These are phyloP conservation scores for Temnothorax longispinosus DNA, from an alignment of 1,140 invertebrate species.

Conservation along the genomic window DNA sequence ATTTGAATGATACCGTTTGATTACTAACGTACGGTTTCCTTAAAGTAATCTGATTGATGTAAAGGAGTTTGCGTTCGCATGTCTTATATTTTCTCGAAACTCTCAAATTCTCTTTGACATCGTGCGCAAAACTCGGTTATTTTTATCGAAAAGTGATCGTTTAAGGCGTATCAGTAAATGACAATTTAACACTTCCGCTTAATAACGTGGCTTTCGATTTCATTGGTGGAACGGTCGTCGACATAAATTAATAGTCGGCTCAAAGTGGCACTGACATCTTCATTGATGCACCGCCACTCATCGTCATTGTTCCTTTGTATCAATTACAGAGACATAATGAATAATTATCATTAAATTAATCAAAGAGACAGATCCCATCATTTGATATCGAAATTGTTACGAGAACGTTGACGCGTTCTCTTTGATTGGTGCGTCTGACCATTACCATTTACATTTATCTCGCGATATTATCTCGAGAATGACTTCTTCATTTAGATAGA, in stretches of 20 bases:
- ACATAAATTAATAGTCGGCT: slow-evolving; percentile 21
- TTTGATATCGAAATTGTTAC: not conserved
- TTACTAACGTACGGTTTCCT: not conserved
- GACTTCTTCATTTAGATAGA: not conserved
- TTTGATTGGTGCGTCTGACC: not conserved
- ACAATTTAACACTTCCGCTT: slow-evolving; percentile 19
- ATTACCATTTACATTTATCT: not conserved
- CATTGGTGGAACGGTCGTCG: slow-evolving; percentile 20
- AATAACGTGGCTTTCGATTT: slow-evolving; percentile 34
- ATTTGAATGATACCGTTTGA: not conserved
- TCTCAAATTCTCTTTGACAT: not conserved
- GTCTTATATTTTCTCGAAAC: not conserved
- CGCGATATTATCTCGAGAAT: not conserved
- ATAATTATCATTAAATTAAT: not conserved
- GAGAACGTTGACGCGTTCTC: not conserved
- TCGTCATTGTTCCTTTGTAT: not conserved
- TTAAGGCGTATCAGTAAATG: slow-evolving; percentile 5
- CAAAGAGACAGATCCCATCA: not conserved
- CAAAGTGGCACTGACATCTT: slow-evolving; percentile 15
- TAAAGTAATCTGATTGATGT: not conserved
- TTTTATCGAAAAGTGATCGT: slow-evolving; percentile 29
- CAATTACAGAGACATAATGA: not conserved
- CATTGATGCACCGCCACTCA: not conserved
- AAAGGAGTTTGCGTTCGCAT: not conserved
- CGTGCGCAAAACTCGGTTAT: not conserved